Percentiles rank a stretch among this genome's conserved stretches.
Conservation (phyloP, 2,797 vertebrate species). For the Lophius americanus region DNA sequence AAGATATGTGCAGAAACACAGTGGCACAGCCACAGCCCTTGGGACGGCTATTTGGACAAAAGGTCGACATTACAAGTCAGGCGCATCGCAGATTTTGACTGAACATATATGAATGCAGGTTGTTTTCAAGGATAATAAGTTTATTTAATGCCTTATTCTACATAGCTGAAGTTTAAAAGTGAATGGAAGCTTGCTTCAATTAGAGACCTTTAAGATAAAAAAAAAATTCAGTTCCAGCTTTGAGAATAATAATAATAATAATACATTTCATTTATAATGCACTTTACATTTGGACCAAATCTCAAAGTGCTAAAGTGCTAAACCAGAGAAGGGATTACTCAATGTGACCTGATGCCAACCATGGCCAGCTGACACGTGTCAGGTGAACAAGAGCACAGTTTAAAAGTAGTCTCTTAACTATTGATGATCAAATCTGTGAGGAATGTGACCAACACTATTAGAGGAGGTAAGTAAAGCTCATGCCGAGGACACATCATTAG, state of each 20-base stretch:
- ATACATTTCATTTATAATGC: no score
- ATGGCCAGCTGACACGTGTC: not conserved
- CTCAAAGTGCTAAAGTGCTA: no score
- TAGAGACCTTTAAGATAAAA: not conserved
- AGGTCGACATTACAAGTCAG: slow-evolving; percentile 63
- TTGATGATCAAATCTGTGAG: slow-evolving; percentile 21
- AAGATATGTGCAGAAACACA: slow-evolving; percentile 40
- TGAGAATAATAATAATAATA: no score
- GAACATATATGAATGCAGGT: slow-evolving; percentile 53
- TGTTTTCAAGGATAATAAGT: slow-evolving; percentile 32
- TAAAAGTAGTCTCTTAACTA: not conserved
- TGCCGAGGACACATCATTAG: slow-evolving; percentile 82
- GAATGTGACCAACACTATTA: slow-evolving; percentile 46
- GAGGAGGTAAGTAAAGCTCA: slow-evolving; percentile 80
- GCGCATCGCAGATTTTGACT: slow-evolving; percentile 62
- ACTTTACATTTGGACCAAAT: no score
- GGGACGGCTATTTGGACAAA: slow-evolving; percentile 66
- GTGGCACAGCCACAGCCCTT: slow-evolving; percentile 39
- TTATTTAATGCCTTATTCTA: slow-evolving; percentile 26
- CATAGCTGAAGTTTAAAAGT: slow-evolving; percentile 18
- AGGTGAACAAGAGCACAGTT: not conserved
- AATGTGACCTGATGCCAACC: not conserved
- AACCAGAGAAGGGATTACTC: not conserved
- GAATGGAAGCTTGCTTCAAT: not conserved
- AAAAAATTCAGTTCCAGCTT: not conserved